Conservation (phyloP, 2,888 invertebrate genomes). For the Embidobia sp. region DNA sequence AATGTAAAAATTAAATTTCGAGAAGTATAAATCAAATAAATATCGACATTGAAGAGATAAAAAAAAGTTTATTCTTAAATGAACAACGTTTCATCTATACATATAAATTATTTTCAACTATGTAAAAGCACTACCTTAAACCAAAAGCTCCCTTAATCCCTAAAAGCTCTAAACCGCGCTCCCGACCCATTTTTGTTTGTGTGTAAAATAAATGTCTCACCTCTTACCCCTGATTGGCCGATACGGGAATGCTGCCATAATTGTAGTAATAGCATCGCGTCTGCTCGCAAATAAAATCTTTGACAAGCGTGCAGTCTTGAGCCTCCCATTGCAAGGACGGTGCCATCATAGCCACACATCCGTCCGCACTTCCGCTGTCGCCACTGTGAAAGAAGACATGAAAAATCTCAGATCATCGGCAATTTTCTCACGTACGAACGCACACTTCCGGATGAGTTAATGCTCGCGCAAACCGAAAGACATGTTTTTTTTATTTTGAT, state of each 20-base stretch:
- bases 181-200: constrained; percentile 65
- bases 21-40: no score
- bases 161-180: constrained; percentile 53
- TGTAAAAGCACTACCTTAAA: constrained; percentile 7
- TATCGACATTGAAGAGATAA: no score
- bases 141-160: constrained; percentile 13
- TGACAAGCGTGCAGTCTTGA: constrained; percentile 90
- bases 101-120: no score
- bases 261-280: constrained; percentile 95
- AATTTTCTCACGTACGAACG: constrained; percentile 61
- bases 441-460: constrained; percentile 57
- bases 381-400: constrained; percentile 79
- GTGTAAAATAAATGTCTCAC: constrained; percentile 83
- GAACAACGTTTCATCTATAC: no score
- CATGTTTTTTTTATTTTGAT: constrained; percentile 5
- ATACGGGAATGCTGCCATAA: constrained; percentile 94
- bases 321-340: constrained; percentile 91
- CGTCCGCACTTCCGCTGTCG: constrained; percentile 85
- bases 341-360: constrained; percentile 90
- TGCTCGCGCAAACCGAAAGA: constrained; percentile 30
- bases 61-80: no score
- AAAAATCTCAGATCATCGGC: constrained; percentile 50
- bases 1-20: no score
- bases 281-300: constrained; percentile 95
- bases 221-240: constrained; percentile 96